Percentiles rank a stretch among this genome's conserved stretches.
Conservation (phyloP, 2,113 vertebrate species). For the Ceyx melanurus region DNA sequence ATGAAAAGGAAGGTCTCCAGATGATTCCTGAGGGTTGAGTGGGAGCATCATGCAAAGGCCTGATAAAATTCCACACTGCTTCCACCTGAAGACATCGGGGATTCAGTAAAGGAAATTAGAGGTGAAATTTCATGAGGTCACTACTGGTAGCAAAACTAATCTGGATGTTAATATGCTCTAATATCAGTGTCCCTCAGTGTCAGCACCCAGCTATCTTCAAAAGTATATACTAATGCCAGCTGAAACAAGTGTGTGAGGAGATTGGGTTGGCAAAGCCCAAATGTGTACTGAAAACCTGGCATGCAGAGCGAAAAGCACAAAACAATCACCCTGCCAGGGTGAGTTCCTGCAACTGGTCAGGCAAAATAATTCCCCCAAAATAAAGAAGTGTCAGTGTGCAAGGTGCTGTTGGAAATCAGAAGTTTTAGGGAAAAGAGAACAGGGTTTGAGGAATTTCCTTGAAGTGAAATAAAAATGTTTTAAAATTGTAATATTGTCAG, state of each 20-base stretch:
- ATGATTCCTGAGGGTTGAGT: neutral
- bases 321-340: neutral
- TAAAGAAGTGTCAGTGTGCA: rapidly evolving
- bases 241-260: neutral
- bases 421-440: neutral
- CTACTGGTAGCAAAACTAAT: neutral
- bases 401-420: rapidly evolving
- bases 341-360: neutral
- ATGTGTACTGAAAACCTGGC: neutral
- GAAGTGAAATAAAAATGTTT: neutral
- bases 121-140: neutral
- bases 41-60: neutral
- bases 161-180: neutral
- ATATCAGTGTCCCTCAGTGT: neutral
- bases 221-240: neutral
- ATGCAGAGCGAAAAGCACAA: neutral
- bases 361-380: neutral
- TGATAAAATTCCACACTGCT: neutral
- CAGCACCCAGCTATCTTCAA: neutral
- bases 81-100: neutral
- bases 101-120: neutral
- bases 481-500: neutral
- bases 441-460: neutral
- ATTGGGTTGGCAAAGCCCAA: neutral
- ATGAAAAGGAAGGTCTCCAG: neutral